These are phyloP conservation scores for Drosophila macrospina DNA, from an alignment of 2,888 invertebrate genomes.

Conservation along the genomic window DNA sequence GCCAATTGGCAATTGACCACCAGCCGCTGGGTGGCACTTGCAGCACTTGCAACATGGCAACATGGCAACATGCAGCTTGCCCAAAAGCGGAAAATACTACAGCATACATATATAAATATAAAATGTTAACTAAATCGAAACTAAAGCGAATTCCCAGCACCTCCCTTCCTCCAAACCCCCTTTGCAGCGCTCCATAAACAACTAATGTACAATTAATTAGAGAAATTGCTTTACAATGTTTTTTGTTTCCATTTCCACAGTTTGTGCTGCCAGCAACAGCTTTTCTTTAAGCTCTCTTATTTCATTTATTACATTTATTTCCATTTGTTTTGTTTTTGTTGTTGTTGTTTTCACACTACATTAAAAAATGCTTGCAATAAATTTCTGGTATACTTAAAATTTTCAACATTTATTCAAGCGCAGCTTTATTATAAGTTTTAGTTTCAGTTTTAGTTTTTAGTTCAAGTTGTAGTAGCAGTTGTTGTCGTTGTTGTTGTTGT, in stretches of 20 bases:
- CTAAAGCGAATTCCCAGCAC: constrained; percentile 4
- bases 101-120: constrained; percentile 13
- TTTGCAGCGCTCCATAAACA: background rate
- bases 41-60: constrained; percentile 12
- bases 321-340: constrained; percentile 16
- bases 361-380: constrained; percentile 62
- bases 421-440: constrained; percentile 29
- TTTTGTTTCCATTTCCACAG: constrained; percentile 18
- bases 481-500: background rate
- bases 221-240: constrained; percentile 72
- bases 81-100: constrained; percentile 63
- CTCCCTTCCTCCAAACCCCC: too few species aligned
- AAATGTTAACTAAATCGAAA: constrained; percentile 22
- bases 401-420: constrained; percentile 71
- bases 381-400: constrained; percentile 79
- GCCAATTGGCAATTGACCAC: constrained; percentile 21
- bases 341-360: constrained; percentile 67
- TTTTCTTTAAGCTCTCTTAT: constrained; percentile 32
- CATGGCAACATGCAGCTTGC: constrained; percentile 35
- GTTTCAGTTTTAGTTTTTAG: constrained; percentile 9
- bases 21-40: constrained; percentile 45
- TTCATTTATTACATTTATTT: background rate
- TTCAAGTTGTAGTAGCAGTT: constrained; percentile 11
- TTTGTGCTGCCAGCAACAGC: constrained; percentile 15
- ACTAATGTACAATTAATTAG: constrained; percentile 73